Base-by-base conservation (phyloP, 2,797 vertebrate species). In the Rhinoraja longicauda region DNA sequence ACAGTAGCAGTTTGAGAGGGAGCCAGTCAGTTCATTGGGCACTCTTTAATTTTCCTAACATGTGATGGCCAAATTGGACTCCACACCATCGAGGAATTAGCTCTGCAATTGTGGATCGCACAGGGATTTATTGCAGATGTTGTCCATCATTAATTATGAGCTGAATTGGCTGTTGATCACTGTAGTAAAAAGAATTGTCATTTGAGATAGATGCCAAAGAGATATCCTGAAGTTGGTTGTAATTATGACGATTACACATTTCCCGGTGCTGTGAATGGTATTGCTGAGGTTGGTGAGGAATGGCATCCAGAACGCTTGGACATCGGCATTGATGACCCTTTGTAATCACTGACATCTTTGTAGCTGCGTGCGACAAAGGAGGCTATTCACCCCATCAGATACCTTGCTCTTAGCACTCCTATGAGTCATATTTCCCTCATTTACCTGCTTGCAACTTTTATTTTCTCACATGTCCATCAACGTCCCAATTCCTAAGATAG, bases 81-180 rank as follows among this genome's bases (percentile, higher is more conserved):
- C 5, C 45, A 29, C 70, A 9, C 45, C 36, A 53, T 17, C 62
- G 39, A 90, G 26, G 70, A 91, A 91, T 73, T 91, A 45, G 39
- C 67, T 91, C 21, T 72, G 24, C 21, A 53, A 57, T 39, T 88
- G 67, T 73, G 10, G 45, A 91, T 53, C 45, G 21, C 70, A 53
- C 36, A 91, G 67, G 24, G 36, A 73, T 92, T 92, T 45, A 62
- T n/a, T 88, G 59, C 84, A 88, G 90, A 91, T 91, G 67, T 73
- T 21, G 70, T 91, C 73, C 90, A 45, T 36, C 90, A 36, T 24
- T 53, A 53, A 45, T 92, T 72, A 70, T 90, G 70, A 73, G 19
- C 36, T 57, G 6, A 92, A 92, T 29, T 73, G 67, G 39, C 90
- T 73, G 67, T 91, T 91, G 24, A 91, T 91, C 21, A 72, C 64